Conservation (phyloP, 1,140 invertebrate species). For the Drosophila leontia region DNA sequence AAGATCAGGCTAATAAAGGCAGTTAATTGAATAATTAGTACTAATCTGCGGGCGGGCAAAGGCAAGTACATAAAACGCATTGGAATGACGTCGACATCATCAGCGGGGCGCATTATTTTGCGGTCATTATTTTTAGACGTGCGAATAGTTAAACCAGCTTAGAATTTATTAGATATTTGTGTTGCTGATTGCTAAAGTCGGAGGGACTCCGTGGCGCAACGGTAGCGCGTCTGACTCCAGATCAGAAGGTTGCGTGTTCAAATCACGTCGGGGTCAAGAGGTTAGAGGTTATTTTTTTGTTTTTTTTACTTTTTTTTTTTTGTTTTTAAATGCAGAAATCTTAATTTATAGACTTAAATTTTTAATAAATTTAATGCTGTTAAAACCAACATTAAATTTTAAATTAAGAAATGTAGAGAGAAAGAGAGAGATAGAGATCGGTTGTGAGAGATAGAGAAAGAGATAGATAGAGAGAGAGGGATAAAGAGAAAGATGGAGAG, state of each 20-base stretch:
- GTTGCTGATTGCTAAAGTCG: background rate
- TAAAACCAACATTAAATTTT: too few species aligned
- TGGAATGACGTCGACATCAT: background rate
- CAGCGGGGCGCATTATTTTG: constrained; percentile 3
- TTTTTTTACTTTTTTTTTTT: background rate
- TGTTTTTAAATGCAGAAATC: too few species aligned
- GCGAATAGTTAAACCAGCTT: background rate
- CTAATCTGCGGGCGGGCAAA: background rate
- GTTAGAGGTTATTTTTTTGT: background rate
- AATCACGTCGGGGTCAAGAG: constrained; percentile 97
- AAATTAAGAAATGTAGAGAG: too few species aligned
- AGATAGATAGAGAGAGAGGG: too few species aligned
- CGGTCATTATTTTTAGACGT: background rate
- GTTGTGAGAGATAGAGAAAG: too few species aligned
- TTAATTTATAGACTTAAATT: too few species aligned
- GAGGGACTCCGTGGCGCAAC: constrained; percentile 96
- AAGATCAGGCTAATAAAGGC: background rate
- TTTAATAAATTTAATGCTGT: too few species aligned
- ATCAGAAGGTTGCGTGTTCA: constrained; percentile 99
- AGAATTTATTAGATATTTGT: constrained; percentile 13
- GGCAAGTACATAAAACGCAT: constrained; percentile 1
- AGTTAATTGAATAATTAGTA: background rate
- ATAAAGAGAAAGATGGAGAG: too few species aligned
- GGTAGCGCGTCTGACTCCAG: constrained; percentile 99
- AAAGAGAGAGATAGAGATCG: too few species aligned